Evolutionary conservation across 2,113 vertebrate genomes (phyloP).

Genomic region (Syngnathus typhle): DNA sequence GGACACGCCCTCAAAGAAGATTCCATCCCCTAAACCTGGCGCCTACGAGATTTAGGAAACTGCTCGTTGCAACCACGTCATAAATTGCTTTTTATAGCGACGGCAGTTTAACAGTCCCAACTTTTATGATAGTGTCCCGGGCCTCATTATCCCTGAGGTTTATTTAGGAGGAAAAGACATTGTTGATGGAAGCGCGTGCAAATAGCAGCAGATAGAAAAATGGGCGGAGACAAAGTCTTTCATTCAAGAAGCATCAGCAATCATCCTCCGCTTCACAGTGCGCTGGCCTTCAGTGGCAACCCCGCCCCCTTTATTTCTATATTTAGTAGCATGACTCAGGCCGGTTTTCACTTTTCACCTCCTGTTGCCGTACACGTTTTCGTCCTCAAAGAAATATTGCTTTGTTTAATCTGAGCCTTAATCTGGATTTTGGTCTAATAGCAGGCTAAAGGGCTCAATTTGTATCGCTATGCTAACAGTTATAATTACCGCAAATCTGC

Average conservation of each 20-base stretch:
- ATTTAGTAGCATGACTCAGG: conserved; percentile 5
- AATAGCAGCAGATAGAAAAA: not conserved
- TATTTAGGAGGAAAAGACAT: not conserved
- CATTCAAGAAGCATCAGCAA: conserved; percentile 3
- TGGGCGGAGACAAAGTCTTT: not conserved
- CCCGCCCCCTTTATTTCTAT: not conserved
- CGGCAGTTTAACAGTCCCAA: not conserved
- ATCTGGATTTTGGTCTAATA: conserved; percentile 17
- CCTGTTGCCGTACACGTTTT: conserved; percentile 9
- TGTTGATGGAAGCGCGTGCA: not conserved
- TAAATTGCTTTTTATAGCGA: not conserved
- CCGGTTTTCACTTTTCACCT: conserved; percentile 10
- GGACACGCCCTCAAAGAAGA: not conserved
- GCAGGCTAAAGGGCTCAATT: not conserved
- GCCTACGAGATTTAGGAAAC: not conserved
- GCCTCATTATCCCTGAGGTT: not conserved
- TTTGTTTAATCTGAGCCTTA: conserved; percentile 6
- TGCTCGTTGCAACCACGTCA: not conserved
- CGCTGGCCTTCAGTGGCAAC: not conserved
- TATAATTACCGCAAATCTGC: not conserved
- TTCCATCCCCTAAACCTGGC: not conserved
- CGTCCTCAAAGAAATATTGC: not conserved
- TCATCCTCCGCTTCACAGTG: not conserved
- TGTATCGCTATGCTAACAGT: not conserved
- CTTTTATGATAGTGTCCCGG: not conserved